Percentiles rank a stretch among this genome's conserved stretches.
Evolutionary conservation across 1,140 invertebrate species (phyloP).

Genomic region (Nylanderia fulva): DNA sequence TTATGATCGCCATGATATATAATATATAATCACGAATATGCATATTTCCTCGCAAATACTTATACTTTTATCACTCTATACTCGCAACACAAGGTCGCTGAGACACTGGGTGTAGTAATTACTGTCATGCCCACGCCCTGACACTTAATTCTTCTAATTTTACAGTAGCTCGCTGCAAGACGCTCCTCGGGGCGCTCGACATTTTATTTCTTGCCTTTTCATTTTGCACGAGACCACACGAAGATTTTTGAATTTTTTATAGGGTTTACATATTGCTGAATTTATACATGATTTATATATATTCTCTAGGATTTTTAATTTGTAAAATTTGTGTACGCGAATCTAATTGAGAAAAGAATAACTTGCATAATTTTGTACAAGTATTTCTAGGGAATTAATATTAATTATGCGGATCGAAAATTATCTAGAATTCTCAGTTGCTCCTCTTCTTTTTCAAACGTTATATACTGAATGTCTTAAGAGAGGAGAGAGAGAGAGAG

Average conservation of each 20-base stretch:
- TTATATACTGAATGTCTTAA: slow-evolving; percentile 54
- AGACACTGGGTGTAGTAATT: slow-evolving; percentile 84
- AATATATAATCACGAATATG: slow-evolving; percentile 17
- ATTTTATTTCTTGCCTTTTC: slow-evolving; percentile 41
- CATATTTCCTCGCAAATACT: slow-evolving; percentile 30
- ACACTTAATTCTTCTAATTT: slow-evolving; percentile 77
- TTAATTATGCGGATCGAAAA: slow-evolving; percentile 10
- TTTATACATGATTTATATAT: slow-evolving; percentile 32
- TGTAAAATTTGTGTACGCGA: not conserved
- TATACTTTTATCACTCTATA: slow-evolving; percentile 56
- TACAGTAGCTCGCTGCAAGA: slow-evolving; percentile 65
- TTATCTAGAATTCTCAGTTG: slow-evolving; percentile 22
- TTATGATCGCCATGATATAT: not conserved
- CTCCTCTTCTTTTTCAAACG: slow-evolving; percentile 28
- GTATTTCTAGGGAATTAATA: slow-evolving; percentile 28
- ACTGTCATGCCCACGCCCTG: slow-evolving; percentile 84
- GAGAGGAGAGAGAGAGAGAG: not conserved
- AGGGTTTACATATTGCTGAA: slow-evolving; percentile 20
- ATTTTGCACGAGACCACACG: slow-evolving; percentile 53
- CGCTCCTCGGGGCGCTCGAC: slow-evolving; percentile 56
- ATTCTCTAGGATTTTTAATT: not conserved
- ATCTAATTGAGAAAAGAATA: not conserved
- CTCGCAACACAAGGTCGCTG: slow-evolving; percentile 82
- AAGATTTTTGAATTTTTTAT: slow-evolving; percentile 20
- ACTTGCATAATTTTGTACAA: not conserved